Conservation (phyloP, 2,888 invertebrate species). For the Psylliodes chrysocephalus region DNA sequence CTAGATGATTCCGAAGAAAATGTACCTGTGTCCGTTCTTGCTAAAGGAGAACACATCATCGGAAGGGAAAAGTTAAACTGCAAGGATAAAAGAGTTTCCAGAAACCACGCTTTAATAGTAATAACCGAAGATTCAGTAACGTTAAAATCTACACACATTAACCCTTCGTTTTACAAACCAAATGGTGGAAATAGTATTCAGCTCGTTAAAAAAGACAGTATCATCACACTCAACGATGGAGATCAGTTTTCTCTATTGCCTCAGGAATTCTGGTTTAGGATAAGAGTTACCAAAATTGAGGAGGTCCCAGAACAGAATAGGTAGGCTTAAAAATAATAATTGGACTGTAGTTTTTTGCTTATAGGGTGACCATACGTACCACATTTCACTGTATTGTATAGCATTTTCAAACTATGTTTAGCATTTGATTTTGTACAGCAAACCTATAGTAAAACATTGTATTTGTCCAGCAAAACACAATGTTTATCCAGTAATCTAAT, state of each 20-base stretch:
- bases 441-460: too few species aligned
- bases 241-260: constrained; percentile 69
- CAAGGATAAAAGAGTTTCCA: constrained; percentile 67
- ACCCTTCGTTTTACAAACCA: constrained; percentile 67
- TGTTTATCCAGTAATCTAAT: too few species aligned
- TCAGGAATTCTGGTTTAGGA: constrained; percentile 65
- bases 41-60: constrained; percentile 37
- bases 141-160: constrained; percentile 66
- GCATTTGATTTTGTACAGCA: too few species aligned
- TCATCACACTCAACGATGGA: constrained; percentile 61
- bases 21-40: constrained; percentile 12
- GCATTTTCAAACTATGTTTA: too few species aligned
- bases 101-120: constrained; percentile 66
- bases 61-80: constrained; percentile 40
- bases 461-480: too few species aligned
- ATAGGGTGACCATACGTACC: too few species aligned
- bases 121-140: constrained; percentile 60
- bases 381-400: too few species aligned
- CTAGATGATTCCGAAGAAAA: constrained; percentile 30
- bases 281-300: constrained; percentile 5
- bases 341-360: too few species aligned
- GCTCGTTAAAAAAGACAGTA: constrained; percentile 61
- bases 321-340: too few species aligned
- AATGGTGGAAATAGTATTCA: constrained; percentile 56
- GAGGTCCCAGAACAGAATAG: background rate